Conservation (phyloP, 2,888 invertebrate genomes). For the Volucella inanis region DNA sequence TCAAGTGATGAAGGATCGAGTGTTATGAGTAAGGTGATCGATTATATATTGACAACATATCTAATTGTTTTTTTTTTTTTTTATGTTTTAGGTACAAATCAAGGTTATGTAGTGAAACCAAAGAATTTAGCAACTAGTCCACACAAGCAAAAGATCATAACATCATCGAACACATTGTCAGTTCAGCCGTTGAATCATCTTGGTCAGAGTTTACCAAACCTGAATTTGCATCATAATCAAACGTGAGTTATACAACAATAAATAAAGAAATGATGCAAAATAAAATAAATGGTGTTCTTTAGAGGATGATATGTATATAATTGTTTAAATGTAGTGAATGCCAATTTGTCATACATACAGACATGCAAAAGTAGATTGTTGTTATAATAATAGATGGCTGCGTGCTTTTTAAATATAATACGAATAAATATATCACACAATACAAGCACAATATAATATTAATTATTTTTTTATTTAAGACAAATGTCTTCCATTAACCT, state of each 20-base stretch:
- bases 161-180: constrained; percentile 88
- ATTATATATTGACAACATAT: background rate
- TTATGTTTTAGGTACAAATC: constrained; percentile 68
- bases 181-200: constrained; percentile 88
- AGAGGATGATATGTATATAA: constrained; percentile 56
- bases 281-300: constrained; percentile 29
- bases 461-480: background rate
- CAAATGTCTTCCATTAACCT: too few species aligned
- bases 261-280: background rate
- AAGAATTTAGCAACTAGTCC: constrained; percentile 80
- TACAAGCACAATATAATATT: background rate
- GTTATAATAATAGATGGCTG: constrained; percentile 33
- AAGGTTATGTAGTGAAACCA: constrained; percentile 55
- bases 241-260: constrained; percentile 78
- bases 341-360: constrained; percentile 1
- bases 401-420: constrained; percentile 44
- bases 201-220: constrained; percentile 92
- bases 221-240: constrained; percentile 83
- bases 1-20: constrained; percentile 86
- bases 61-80: background rate
- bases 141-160: constrained; percentile 83
- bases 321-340: constrained; percentile 42
- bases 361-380: constrained; percentile 27
- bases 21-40: constrained; percentile 76
- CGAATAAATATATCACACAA: background rate